A percentile compares a stretch with the other conserved stretches of the same genome.
These are phyloP conservation scores for Lateolabrax maculatus DNA, from an alignment of 2,797 vertebrate species.

Conservation along the genomic window DNA sequence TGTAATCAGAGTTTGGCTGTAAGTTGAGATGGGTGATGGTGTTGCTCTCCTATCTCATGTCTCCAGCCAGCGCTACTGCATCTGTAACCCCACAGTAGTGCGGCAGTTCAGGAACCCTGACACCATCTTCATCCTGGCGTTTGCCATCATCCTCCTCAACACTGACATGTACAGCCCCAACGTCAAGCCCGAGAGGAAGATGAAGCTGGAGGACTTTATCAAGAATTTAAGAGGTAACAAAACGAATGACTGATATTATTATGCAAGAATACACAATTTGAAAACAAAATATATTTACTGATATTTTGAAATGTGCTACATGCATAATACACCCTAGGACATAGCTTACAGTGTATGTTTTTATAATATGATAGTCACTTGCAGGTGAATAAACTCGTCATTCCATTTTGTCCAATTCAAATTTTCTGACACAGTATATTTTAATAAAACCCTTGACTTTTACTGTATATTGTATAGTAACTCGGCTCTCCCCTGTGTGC, in stretches of 20 bases:
- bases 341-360: not conserved
- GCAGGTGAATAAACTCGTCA: not conserved
- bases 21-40: not conserved
- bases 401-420: not conserved
- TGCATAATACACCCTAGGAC: not conserved
- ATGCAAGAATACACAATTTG: not conserved
- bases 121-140: constrained; percentile 99
- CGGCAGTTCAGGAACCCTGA: constrained; percentile 97
- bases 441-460: not conserved
- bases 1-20: not conserved
- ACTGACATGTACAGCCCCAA: constrained; percentile 99
- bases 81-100: constrained; percentile 98
- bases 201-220: constrained; percentile 98
- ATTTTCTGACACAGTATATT: not conserved
- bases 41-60: constrained; percentile 25
- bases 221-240: constrained; percentile 95
- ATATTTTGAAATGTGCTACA: not conserved
- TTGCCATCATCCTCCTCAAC: constrained; percentile 98
- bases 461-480: not conserved
- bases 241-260: not conserved
- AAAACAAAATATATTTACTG: not conserved
- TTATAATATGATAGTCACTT: not conserved
- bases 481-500: not conserved
- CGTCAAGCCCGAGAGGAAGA: constrained; percentile 97
- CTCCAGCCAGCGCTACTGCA: constrained; percentile 95